Percentiles rank a stretch among this genome's conserved stretches.
These are phyloP conservation scores for Trematomus bernacchii DNA, from an alignment of 2,797 vertebrate species.

Conservation along the genomic window DNA sequence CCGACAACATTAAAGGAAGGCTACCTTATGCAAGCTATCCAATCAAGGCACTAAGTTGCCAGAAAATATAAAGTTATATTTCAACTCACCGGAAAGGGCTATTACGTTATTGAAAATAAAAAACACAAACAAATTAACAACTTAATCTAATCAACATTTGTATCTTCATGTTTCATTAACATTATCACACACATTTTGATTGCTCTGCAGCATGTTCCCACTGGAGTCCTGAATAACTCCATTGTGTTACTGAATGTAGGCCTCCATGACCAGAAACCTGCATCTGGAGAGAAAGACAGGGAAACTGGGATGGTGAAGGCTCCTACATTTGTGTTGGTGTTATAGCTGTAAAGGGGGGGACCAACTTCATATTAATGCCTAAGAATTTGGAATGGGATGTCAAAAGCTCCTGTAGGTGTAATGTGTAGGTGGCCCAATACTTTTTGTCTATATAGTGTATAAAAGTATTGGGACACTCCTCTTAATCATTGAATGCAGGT, in stretches of 20 bases:
- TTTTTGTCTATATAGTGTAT: no score
- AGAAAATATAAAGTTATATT: background rate
- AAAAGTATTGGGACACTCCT: no score
- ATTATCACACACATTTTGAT: constrained; percentile 73
- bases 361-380: no score
- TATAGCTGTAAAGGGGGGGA: no score
- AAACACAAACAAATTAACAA: background rate
- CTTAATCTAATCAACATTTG: background rate
- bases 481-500: no score
- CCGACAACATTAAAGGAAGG: no score
- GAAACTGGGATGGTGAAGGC: background rate
- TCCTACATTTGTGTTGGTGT: no score
- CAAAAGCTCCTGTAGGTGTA: no score
- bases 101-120: background rate
- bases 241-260: constrained; percentile 86
- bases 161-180: constrained; percentile 73
- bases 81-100: background rate
- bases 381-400: no score
- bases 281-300: constrained; percentile 72
- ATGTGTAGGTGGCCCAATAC: no score
- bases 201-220: background rate
- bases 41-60: no score
- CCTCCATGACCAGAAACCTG: constrained; percentile 89
- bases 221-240: constrained; percentile 80
- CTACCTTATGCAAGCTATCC: no score